These are phyloP conservation scores for Bothrops alternatus DNA, from an alignment of 2,797 vertebrate genomes.

Conservation along the genomic window DNA sequence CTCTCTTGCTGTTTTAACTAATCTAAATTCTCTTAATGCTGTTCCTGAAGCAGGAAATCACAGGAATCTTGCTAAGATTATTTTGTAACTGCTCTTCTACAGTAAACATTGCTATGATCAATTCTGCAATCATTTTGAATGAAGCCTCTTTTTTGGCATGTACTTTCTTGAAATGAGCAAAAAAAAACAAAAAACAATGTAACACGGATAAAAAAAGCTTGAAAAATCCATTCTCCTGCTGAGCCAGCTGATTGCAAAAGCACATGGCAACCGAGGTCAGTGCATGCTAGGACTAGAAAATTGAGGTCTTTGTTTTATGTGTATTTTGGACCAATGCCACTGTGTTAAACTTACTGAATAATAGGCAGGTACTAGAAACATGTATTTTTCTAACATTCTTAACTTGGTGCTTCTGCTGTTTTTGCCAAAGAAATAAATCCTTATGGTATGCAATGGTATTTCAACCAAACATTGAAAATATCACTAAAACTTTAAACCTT, in stretches of 20 bases:
- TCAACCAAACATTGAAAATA: background rate
- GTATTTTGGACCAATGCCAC: constrained; percentile 24
- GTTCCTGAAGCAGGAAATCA: constrained; percentile 64
- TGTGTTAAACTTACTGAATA: constrained; percentile 21
- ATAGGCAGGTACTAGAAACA: background rate
- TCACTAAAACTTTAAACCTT: background rate
- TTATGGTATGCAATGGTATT: background rate
- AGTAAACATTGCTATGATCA: constrained; percentile 34
- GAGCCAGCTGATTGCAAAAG: constrained; percentile 15
- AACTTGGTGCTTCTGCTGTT: background rate
- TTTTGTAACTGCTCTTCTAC: constrained; percentile 57
- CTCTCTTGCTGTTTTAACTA: constrained; percentile 53
- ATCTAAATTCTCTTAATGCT: constrained; percentile 65
- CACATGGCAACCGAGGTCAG: constrained; percentile 54
- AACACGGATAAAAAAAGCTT: constrained; percentile 28
- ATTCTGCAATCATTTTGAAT: constrained; percentile 42
- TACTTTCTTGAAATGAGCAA: constrained; percentile 42
- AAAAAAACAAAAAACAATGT: constrained; percentile 34
- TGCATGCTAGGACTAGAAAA: constrained; percentile 32
- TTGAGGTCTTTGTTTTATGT: constrained; percentile 25
- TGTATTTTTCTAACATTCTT: constrained; percentile 12
- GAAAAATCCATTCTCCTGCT: background rate
- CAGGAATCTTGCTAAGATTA: constrained; percentile 59
- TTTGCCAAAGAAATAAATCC: background rate
- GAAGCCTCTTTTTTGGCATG: constrained; percentile 54